Evolutionary conservation across 1,140 invertebrate species (phyloP), one percentile per base, ranked within the genome.

Genomic region (Gonioctena quinquepunctata): DNA sequence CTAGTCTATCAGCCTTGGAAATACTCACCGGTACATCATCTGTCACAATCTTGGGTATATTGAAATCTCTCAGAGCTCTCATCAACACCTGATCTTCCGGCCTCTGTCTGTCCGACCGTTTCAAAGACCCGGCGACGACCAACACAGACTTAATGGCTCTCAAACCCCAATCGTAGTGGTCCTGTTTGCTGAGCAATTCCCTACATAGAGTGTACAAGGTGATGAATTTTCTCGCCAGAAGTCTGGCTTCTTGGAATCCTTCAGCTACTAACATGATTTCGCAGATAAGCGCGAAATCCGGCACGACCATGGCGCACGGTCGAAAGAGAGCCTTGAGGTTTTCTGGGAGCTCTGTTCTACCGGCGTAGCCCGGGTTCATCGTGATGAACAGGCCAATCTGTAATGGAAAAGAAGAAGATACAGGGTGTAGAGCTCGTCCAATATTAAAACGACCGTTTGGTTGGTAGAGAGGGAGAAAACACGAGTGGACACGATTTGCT

Each of bases 181-280:
- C 95, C 81, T 97, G 95, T 83, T 96, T 96, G 2, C 94, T 96
- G 1, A 97, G 84, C 50, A 96, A 83, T 81, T 96, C 95, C 73
- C 89, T 90, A 83, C 95, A 97, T 59, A 97, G 83, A 0, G 90
- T 94, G 81, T 96, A 97, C 0, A 96, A 84, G 0, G 95, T 96
- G 71, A 96, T 95, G 82, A 97, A 96, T 83, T 96, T 97, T 66
- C 94, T 86, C n/a, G 94, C 94, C 27, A 96, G 82, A 1, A 94
- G 82, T 74, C 93, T 87, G 6, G 94, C 94, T 71, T 96, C 94
- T 75, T 95, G 89, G 81, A 97, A 96, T 26, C 94, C 95, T 85
- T 96, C 94, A 26, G 95, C 94, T 1, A 96, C 94, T 82, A 97
- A 88, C 93, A 96, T 96, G 79, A 96, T 96, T 86, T 97, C 95